A percentile compares a stretch with the other conserved stretches of the same genome.
phyloP scores from a whole-genome alignment of 2,888 invertebrate species.

The Aplocera efformata region DNA sequence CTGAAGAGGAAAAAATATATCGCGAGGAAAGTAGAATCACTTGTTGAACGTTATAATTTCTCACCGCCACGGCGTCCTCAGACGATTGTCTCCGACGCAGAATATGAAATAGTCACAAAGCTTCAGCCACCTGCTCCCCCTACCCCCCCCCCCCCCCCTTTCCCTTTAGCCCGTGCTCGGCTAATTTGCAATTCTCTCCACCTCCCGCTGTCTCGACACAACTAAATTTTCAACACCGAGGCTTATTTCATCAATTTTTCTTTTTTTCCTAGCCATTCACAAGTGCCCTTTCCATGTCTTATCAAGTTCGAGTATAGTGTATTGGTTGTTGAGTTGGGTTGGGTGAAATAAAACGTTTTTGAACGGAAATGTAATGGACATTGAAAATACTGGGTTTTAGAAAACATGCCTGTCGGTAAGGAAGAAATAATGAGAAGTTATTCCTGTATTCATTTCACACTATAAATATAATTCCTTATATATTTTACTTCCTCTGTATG shows the following conservation, averaged over 20 bases:
- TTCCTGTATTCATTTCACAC: too few species aligned
- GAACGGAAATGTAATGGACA: too few species aligned
- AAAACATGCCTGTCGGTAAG: too few species aligned
- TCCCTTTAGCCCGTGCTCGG: slow-evolving; percentile 26
- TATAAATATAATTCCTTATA: too few species aligned
- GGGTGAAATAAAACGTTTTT: too few species aligned
- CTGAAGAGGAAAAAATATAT: slow-evolving; percentile 10
- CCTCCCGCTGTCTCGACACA: slow-evolving; percentile 43
- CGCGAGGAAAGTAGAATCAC: slow-evolving; percentile 37
- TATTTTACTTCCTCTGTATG: too few species aligned
- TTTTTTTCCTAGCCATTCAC: slow-evolving; percentile 18
- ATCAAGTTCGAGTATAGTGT: neutral
- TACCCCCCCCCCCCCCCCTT: slow-evolving; percentile 15
- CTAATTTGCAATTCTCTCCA: slow-evolving; percentile 56
- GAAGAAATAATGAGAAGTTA: too few species aligned
- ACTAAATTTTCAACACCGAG: slow-evolving; percentile 36
- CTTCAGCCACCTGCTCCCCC: slow-evolving; percentile 8
- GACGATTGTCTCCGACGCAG: slow-evolving; percentile 15
- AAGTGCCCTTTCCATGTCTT: slow-evolving; percentile 3
- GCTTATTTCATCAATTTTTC: slow-evolving; percentile 34
- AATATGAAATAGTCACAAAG: slow-evolving; percentile 5
- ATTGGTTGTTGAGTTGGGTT: slow-evolving; percentile 1
- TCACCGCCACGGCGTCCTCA: slow-evolving; percentile 27
- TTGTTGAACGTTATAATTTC: slow-evolving; percentile 53
- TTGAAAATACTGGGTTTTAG: too few species aligned